Evolutionary conservation across 2,888 invertebrate genomes (phyloP), one percentile per base, ranked within the genome.

Genomic region (Plagodis dolabraria): DNA sequence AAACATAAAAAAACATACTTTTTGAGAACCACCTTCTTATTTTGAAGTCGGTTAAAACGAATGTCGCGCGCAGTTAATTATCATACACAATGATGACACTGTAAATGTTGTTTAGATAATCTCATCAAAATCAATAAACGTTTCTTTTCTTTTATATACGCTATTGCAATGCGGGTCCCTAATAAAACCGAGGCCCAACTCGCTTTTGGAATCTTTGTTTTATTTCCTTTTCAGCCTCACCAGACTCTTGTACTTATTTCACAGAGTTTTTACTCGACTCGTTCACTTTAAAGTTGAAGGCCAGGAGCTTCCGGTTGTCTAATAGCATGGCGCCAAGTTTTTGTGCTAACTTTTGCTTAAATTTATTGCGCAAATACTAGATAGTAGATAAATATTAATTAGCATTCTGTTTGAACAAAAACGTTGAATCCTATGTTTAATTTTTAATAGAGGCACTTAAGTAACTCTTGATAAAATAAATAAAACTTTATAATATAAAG

Each of bases 261-360:
- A 45, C 33, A 8, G 10, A 22, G 34, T 45, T 52, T 52, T 45
- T 44, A 36, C 47, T 42, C 10, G 6, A 47, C 35, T 8, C 11
- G 50, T 46, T 58, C 45, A 33, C 35, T 53, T 51, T 51, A 56
- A 42, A 60, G 56, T 55, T 60, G 79, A 82, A 82, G 80, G 81
- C 71, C 76, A 55, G 10, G 63, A 63, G 67, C 71, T 69, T 67
- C 70, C 63, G 67, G 59, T 68, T 70, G 63, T 70, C 69, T 57
- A 69, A 47, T 33, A 53, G 33, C 42, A 59, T 71, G 82, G 82
- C 82, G 82, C 81, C 82, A 81, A 72, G 49, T 82, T 82, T 80
- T 82, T 82, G 60, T 65, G 33, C 38, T 7, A 64, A 43, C 53
- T 57, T 50, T 60, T 42, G 47, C 51, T 51, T 49, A 40, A 22